These are phyloP conservation scores for Phyllopteryx taeniolatus DNA, from an alignment of 2,113 vertebrate genomes.

Conservation along the genomic window DNA sequence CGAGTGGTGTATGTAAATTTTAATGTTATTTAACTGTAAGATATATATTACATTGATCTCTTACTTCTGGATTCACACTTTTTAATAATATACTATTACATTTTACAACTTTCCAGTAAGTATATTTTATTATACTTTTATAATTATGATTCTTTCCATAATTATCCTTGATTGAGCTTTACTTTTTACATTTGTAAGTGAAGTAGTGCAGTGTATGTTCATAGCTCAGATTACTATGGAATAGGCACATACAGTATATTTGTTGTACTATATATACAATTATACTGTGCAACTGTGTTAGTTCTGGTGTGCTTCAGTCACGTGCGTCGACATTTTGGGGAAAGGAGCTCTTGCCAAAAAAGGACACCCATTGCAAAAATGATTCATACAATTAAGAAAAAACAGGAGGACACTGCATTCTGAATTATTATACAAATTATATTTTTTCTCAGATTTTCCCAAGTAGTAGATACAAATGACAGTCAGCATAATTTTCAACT, in stretches of 20 bases:
- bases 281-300: too few species aligned
- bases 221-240: too few species aligned
- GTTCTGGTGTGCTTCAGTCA: not conserved
- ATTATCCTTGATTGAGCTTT: not conserved
- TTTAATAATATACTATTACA: not conserved
- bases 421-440: too few species aligned
- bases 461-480: too few species aligned
- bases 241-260: not conserved
- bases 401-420: too few species aligned
- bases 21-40: not conserved
- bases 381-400: too few species aligned
- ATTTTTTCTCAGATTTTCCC: too few species aligned
- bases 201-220: not conserved
- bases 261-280: not conserved
- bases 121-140: not conserved
- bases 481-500: too few species aligned
- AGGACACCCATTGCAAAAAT: too few species aligned
- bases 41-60: not conserved
- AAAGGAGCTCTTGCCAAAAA: too few species aligned
- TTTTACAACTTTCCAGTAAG: not conserved
- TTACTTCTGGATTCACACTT: not conserved
- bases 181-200: not conserved
- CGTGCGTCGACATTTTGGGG: too few species aligned
- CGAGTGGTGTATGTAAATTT: constrained; percentile 74
- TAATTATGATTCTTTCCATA: not conserved